Percentiles rank a stretch among this genome's conserved stretches.
phyloP scores from a whole-genome alignment of 2,113 vertebrate genomes.

The Acanthisitta chloris region DNA sequence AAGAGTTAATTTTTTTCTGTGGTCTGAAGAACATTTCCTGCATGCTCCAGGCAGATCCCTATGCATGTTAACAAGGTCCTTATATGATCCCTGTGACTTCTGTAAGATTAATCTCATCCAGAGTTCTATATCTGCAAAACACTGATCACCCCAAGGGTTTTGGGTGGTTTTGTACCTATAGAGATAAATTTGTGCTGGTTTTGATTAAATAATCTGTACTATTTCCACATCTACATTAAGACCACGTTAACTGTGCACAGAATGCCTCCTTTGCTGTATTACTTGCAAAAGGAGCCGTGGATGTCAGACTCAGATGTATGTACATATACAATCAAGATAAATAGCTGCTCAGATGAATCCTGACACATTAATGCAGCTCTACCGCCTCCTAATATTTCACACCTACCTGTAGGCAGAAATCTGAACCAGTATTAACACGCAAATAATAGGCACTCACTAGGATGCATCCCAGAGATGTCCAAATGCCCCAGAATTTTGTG shows the following conservation, averaged over 20 bases:
- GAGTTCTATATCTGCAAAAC: neutral
- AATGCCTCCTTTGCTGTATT: neutral
- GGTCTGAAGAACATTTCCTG: neutral
- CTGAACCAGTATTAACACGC: neutral
- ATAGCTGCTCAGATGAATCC: neutral
- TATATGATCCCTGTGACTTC: neutral
- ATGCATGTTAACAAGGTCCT: neutral
- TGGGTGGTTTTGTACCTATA: neutral
- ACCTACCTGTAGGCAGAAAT: neutral
- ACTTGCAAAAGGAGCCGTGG: neutral
- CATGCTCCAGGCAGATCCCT: neutral
- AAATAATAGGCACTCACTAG: neutral
- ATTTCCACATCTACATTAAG: neutral
- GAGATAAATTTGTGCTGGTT: neutral
- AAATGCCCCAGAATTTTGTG: neutral
- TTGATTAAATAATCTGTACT: neutral
- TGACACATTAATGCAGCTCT: neutral
- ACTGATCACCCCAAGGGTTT: rapidly evolving
- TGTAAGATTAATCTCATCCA: neutral
- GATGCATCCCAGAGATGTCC: neutral
- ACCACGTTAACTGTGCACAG: neutral
- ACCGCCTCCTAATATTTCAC: neutral
- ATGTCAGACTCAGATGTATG: neutral
- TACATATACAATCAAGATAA: neutral
- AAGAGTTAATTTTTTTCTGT: neutral